Evolutionary conservation across 2,113 vertebrate genomes (phyloP), one percentile per base, ranked within the genome.

Genomic region (Oenanthe oenanthe): DNA sequence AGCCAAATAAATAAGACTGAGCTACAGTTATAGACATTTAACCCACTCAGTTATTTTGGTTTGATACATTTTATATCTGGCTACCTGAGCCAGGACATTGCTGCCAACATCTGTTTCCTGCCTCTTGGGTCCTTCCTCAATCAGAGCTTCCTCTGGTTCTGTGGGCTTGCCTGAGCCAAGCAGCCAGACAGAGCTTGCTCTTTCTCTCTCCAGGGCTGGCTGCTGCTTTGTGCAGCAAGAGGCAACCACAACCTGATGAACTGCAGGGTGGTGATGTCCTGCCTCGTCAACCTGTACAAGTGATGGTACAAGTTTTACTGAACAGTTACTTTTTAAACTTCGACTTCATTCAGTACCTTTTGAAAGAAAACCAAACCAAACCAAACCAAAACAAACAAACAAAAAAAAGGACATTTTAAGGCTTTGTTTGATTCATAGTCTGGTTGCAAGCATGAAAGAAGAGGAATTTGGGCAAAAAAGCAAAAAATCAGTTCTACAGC

Each of bases 71-170:
- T 93, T 82, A 86, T 95, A 80, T 88, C 34, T 42, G 66, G 77
- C 89, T 94, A 97, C 93, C 85, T 96, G 93, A 97, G 85, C 89
- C 43, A 88, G 92, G 95, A 93, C 62, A 75, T 71, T 63, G 60
- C 87, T 85, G 88, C 61, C 73, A 89, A 91, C 79, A 97, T 92
- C 95, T 97, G 88, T 63, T 95, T 92, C 94, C 94, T 96, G 82
- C 68, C 94, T 90, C 57, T 76, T 61, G 83, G 88, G 95, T 68
- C 61, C 68, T 95, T 93, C 86, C 86, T 91, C 76, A 65, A 38
- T 78, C 70, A 68, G 53, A 95, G 43, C 20, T 87, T 91, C 77
- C 91, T 42, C 72, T 53, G 36, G 42, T 40, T 62, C 63, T 19
- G 0, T 29, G 26, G 77, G 29, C 24, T 31, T 62, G 32, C 38